These are phyloP conservation scores for Brachyistius frenatus DNA, from an alignment of 2,113 vertebrate genomes.

Conservation along the genomic window DNA sequence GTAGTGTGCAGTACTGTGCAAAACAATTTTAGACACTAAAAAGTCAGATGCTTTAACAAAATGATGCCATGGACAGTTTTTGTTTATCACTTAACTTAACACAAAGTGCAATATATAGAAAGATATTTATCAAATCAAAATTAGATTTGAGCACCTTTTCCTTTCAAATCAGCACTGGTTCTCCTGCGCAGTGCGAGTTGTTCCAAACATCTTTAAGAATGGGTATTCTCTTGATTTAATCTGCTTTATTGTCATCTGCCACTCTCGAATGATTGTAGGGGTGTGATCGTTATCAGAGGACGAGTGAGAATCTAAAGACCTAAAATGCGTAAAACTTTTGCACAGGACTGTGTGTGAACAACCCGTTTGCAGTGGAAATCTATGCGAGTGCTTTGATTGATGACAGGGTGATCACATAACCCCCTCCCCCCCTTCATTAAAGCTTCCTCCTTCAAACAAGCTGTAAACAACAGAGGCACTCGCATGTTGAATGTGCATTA, in stretches of 20 bases:
- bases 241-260: neutral
- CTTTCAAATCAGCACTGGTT: too few species aligned
- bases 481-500: conserved; percentile 13
- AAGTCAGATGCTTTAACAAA: conserved; percentile 1
- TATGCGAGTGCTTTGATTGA: conserved; percentile 5
- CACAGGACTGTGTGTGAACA: neutral
- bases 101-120: neutral
- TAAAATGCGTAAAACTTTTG: neutral
- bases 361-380: neutral
- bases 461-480: conserved; percentile 7
- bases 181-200: too few species aligned
- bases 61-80: neutral
- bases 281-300: neutral
- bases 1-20: too few species aligned
- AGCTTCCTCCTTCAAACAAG: conserved; percentile 14
- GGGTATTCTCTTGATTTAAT: neutral
- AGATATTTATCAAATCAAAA: neutral
- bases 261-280: neutral
- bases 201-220: neutral
- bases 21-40: too few species aligned
- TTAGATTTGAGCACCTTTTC: too few species aligned
- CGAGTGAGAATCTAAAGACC: neutral
- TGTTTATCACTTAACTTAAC: neutral
- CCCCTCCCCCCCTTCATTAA: conserved; percentile 8
- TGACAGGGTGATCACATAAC: neutral